Conservation (phyloP, 2,797 vertebrate species). For the Podargus strigoides region DNA sequence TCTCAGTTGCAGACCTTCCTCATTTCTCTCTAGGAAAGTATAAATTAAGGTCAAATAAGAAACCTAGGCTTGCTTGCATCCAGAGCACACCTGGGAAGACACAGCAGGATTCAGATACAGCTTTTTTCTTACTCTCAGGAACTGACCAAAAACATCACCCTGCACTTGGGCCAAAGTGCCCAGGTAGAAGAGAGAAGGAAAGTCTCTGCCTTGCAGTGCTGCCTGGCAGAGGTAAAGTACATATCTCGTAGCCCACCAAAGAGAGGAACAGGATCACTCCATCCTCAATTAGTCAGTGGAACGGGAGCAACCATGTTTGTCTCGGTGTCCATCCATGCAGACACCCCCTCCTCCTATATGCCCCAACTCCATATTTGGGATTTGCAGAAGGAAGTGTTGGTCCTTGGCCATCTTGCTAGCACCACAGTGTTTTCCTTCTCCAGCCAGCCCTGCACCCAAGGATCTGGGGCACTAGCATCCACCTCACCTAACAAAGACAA, state of each 20-base stretch:
- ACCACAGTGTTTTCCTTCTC: not conserved
- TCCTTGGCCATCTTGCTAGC: not conserved
- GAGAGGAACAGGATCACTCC: not conserved
- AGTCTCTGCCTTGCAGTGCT: not conserved
- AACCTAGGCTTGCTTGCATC: not conserved
- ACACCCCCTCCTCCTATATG: not conserved
- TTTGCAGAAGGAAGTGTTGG: not conserved
- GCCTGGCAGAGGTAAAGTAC: not conserved
- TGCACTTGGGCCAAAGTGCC: not conserved
- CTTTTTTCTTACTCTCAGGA: not conserved
- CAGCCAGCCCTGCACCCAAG: not conserved
- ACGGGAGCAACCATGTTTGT: not conserved
- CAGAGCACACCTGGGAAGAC: rapidly evolving
- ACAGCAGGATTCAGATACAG: not conserved
- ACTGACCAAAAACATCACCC: not conserved
- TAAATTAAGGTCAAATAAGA: not conserved
- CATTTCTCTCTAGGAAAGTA: not conserved
- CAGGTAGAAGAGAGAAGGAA: not conserved
- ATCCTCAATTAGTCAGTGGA: not conserved
- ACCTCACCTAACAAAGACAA: not conserved
- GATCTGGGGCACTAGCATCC: not conserved
- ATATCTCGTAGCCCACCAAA: not conserved
- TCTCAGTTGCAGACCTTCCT: not conserved
- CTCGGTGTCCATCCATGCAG: rapidly evolving
- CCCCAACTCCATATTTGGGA: rapidly evolving